phyloP scores from a whole-genome alignment of 2,888 invertebrate genomes.

The Dioctria rufipes region DNA sequence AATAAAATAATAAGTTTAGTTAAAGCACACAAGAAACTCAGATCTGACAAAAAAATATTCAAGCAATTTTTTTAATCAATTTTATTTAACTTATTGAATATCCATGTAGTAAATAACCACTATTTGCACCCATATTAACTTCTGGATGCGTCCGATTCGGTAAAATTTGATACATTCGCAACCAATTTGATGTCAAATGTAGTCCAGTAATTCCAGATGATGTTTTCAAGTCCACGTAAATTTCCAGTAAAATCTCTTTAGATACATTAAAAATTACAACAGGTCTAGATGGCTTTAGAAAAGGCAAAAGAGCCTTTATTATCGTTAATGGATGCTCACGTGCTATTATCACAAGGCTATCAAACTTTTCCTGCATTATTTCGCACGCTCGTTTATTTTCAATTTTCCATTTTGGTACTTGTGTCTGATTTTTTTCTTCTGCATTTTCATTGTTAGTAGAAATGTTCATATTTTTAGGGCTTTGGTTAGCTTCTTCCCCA shows the following conservation, averaged over 20 bases:
- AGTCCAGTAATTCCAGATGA: constrained; percentile 81
- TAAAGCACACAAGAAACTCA: too few species aligned
- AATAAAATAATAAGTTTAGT: too few species aligned
- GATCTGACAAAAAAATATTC: too few species aligned
- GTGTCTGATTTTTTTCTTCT: constrained; percentile 66
- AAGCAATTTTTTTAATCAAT: too few species aligned
- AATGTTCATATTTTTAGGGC: constrained; percentile 54
- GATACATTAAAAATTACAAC: constrained; percentile 87
- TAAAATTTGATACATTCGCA: constrained; percentile 91
- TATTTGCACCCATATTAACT: constrained; percentile 89
- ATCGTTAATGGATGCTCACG: constrained; percentile 91
- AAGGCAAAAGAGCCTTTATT: constrained; percentile 81
- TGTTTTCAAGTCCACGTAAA: constrained; percentile 85
- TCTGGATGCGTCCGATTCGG: constrained; percentile 95
- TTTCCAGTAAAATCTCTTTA: constrained; percentile 87
- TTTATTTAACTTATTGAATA: constrained; percentile 68
- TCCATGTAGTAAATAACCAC: constrained; percentile 90
- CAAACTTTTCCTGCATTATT: constrained; percentile 77
- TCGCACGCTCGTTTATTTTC: constrained; percentile 79
- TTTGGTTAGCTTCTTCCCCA: constrained; percentile 16
- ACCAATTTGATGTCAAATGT: constrained; percentile 87
- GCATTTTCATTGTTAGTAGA: constrained; percentile 6
- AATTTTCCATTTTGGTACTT: constrained; percentile 76
- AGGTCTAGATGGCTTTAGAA: constrained; percentile 85
- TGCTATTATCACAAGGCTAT: constrained; percentile 83